Evolutionary conservation across 2,797 vertebrate species (phyloP), one percentile per base, ranked within the genome.

Genomic region (Enteromius treurensis): DNA sequence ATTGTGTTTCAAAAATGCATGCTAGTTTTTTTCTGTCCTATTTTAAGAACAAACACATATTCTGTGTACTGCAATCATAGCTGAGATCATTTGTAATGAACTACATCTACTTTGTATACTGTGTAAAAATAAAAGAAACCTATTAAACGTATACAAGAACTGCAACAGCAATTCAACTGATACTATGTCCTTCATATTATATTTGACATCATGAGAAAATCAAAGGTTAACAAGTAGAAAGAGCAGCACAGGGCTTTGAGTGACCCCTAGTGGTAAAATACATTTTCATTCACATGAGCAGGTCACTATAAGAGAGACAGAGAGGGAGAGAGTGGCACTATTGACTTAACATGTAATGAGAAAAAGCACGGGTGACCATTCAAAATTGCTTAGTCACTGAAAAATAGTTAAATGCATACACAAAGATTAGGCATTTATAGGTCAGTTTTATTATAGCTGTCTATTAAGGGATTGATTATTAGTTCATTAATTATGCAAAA

Each of bases 261-360:
- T 29, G 80, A 80, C 84, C 82, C 53, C 80, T 64, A 32, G 68
- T 84, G 85, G 75, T 62, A 14, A 2, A 37, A 64, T 21, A 60
- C 34, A 3, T 58, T 17, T 11, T 55, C 15, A 49, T 40, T 77
- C 5, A 34, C 5, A 32, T 21, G 15, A 64, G 29, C 8, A 40
- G 3, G 15, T 4, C 3, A 45, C 5, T 37, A 17, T 26, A 47
- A 11, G 3, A 65, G 40, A n/a, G 15, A 79, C 14, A 26, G 26
- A 26, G 26, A 26, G 26, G 9, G 11, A 51, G 55, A 58, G 55
- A 55, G 53, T 10, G 21, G 2, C n/a, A 6, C 45, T 19, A 21
- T 17, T 32, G 7, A 3, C 37, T 69, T 6, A 1, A 45, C 47
- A 65, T 14, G 8, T 23, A 42, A 23, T 32, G 4, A 10, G 45